Conservation (phyloP, 2,797 vertebrate species). For the Eupleurogrammus muticus region DNA sequence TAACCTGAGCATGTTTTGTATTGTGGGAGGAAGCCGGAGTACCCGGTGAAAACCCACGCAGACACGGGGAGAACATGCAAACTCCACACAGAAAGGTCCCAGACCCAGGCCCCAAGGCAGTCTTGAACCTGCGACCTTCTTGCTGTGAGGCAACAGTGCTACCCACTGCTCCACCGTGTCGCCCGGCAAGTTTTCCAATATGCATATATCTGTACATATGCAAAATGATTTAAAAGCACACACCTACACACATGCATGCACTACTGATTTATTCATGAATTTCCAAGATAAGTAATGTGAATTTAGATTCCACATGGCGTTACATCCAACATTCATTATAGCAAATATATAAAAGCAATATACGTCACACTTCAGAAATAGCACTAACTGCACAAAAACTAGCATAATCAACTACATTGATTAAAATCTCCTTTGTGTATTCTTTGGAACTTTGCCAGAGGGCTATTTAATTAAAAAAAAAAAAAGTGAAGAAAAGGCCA, state of each 20-base stretch:
- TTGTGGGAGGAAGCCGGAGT: too few relatives aligned
- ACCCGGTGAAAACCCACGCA: too few relatives aligned
- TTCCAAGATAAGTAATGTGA: conserved; percentile 37
- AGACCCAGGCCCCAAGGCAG: too few relatives aligned
- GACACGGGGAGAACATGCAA: too few relatives aligned
- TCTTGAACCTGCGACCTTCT: too few relatives aligned
- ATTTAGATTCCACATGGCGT: conserved; percentile 30
- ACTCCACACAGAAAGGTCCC: too few relatives aligned
- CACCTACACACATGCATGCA: background rate
- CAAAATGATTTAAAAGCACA: background rate
- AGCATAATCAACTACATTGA: background rate
- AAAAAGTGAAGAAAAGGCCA: background rate
- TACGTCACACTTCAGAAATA: background rate
- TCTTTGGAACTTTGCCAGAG: background rate
- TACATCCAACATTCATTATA: conserved; percentile 11
- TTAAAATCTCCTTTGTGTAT: background rate
- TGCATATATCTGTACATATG: too few relatives aligned
- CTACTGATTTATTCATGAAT: conserved; percentile 43
- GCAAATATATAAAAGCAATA: conserved; percentile 20
- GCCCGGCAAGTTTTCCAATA: too few relatives aligned
- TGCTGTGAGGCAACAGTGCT: too few relatives aligned
- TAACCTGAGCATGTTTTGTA: too few relatives aligned
- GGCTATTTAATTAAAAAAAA: background rate
- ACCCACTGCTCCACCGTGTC: too few relatives aligned
- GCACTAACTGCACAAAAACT: conserved; percentile 2